Evolutionary conservation across 2,888 invertebrate genomes (phyloP).

Genomic region (Athetis lepigone): DNA sequence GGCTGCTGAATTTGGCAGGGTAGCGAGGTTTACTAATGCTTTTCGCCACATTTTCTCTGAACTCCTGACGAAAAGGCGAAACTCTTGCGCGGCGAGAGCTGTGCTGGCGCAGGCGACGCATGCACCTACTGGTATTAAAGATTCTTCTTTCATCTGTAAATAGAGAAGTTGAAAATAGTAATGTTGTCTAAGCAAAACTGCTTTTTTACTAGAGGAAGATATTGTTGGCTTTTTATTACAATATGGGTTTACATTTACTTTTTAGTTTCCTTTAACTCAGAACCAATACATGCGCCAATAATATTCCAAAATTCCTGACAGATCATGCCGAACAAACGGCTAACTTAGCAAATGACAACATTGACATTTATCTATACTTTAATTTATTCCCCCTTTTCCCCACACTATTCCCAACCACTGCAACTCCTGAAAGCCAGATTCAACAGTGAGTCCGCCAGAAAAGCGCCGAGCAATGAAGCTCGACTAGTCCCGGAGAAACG

Average conservation of each 20-base stretch:
- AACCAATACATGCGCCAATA: no score
- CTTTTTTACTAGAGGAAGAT: background rate
- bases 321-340: no score
- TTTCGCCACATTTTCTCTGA: slow-evolving; percentile 77
- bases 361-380: no score
- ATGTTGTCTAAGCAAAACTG: background rate
- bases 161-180: slow-evolving; percentile 35
- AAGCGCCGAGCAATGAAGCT: no score
- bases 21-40: slow-evolving; percentile 69
- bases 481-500: no score
- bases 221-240: background rate
- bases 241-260: background rate
- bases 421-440: no score
- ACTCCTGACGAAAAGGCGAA: slow-evolving; percentile 75
- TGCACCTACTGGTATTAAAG: slow-evolving; percentile 73
- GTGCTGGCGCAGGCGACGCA: slow-evolving; percentile 78
- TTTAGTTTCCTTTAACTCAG: no score
- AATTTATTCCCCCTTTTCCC: no score
- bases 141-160: slow-evolving; percentile 82
- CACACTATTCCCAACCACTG: no score
- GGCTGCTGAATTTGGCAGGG: slow-evolving; percentile 55
- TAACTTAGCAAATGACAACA: no score
- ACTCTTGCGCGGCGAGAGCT: slow-evolving; percentile 80
- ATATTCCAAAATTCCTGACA: no score
- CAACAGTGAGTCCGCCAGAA: no score